Percentiles rank a stretch among this genome's conserved stretches.
These are phyloP conservation scores for Hoplostethus atlanticus DNA, from an alignment of 2,797 vertebrate genomes.

Conservation along the genomic window DNA sequence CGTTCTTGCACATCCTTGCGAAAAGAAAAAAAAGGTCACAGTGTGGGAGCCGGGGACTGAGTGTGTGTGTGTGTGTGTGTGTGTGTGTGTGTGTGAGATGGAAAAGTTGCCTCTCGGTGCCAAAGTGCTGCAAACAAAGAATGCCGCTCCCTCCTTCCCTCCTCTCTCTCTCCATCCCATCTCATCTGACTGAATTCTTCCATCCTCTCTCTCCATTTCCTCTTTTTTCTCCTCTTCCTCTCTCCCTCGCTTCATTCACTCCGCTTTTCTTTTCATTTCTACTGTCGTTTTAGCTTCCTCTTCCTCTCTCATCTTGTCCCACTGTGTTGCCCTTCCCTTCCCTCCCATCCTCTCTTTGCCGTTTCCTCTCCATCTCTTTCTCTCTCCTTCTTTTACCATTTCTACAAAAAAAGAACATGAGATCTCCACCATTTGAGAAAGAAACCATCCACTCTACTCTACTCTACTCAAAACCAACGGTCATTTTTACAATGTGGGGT, in stretches of 20 bases:
- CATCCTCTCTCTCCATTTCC: neutral
- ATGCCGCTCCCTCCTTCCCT: constrained; percentile 14
- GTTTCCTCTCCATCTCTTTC: neutral
- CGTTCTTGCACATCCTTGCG: constrained; percentile 74
- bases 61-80: constrained; percentile 29
- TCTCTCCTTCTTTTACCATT: neutral
- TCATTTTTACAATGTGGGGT: too few relatives aligned
- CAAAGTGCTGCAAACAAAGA: constrained; percentile 64
- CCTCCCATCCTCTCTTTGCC: neutral
- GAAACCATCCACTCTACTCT: too few relatives aligned
- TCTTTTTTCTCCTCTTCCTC: neutral
- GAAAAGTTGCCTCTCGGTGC: constrained; percentile 62
- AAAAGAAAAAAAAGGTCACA: constrained; percentile 58
- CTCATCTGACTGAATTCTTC: neutral
- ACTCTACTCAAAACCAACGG: too few relatives aligned
- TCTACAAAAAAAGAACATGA: too few relatives aligned
- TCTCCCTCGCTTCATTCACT: neutral
- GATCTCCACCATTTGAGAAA: too few relatives aligned
- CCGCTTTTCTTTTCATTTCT: neutral
- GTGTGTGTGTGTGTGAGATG: constrained; percentile 34
- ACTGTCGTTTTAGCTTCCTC: neutral
- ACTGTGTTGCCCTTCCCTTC: neutral
- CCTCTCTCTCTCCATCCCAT: constrained; percentile 3
- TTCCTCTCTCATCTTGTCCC: neutral
- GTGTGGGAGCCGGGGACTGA: constrained; percentile 38